These are phyloP conservation scores for Himalopsyche kuldschensis DNA, from an alignment of 2,888 invertebrate genomes.

Conservation along the genomic window DNA sequence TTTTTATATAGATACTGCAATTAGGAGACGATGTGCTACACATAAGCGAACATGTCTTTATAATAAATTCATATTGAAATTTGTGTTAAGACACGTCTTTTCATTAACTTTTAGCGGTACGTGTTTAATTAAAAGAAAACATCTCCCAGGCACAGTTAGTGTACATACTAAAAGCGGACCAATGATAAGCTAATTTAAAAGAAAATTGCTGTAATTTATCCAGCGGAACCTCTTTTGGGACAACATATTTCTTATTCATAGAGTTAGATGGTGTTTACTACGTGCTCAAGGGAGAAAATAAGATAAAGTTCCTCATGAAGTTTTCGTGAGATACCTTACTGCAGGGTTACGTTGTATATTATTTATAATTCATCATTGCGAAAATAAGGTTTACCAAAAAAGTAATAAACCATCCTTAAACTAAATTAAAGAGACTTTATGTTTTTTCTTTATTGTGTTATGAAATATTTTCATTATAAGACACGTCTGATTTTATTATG, in stretches of 20 bases:
- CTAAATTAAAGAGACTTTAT: too few relatives aligned
- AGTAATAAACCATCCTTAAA: too few relatives aligned
- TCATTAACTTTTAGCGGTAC: neutral
- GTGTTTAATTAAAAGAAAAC: neutral
- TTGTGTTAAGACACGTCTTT: neutral
- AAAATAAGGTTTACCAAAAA: neutral
- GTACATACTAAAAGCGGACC: neutral
- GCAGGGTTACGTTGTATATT: neutral
- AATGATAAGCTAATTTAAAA: neutral
- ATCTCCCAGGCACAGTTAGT: neutral
- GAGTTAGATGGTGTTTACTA: neutral
- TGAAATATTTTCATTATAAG: too few relatives aligned
- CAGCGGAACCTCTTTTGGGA: neutral
- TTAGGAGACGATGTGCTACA: too few relatives aligned
- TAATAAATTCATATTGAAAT: neutral
- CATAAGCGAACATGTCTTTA: too few relatives aligned
- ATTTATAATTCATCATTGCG: neutral
- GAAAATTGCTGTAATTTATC: neutral
- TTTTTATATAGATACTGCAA: too few relatives aligned
- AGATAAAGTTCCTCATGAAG: neutral
- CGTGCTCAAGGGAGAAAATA: neutral
- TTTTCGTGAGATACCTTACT: neutral
- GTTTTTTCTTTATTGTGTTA: too few relatives aligned
- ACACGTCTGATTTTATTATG: too few relatives aligned
- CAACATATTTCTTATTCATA: neutral